Conservation (phyloP, 2,888 invertebrate genomes). For the Hartigia nigra region DNA sequence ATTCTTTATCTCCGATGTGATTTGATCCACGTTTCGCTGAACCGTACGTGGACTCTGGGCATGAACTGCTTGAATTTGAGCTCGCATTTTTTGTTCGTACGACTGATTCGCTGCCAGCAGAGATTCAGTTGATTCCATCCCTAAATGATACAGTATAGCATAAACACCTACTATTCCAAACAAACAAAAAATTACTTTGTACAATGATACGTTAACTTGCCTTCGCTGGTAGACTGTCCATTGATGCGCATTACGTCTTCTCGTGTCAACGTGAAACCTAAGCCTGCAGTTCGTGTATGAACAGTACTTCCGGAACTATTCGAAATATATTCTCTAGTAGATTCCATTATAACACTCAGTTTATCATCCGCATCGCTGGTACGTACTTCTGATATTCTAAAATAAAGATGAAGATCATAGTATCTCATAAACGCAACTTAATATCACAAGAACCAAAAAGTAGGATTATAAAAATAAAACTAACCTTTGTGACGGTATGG, state of each 20-base stretch:
- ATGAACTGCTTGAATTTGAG: slow-evolving; percentile 62
- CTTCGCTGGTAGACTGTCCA: slow-evolving; percentile 46
- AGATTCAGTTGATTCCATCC: slow-evolving; percentile 42
- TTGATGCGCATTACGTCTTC: slow-evolving; percentile 56
- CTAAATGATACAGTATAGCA: slow-evolving; percentile 19
- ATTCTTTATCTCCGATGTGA: slow-evolving; percentile 61
- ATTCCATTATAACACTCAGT: slow-evolving; percentile 74
- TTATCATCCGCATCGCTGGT: slow-evolving; percentile 57
- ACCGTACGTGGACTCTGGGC: slow-evolving; percentile 64
- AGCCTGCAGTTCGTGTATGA: slow-evolving; percentile 49
- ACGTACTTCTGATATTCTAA: slow-evolving; percentile 35
- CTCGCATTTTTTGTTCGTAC: slow-evolving; percentile 59
- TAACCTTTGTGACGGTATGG: slow-evolving; percentile 36
- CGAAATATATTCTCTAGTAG: slow-evolving; percentile 73
- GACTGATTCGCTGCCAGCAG: slow-evolving; percentile 39
- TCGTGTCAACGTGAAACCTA: slow-evolving; percentile 51
- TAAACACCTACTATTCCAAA: not conserved
- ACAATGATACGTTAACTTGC: slow-evolving; percentile 17
- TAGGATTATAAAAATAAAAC: slow-evolving; percentile 14
- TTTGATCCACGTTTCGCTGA: slow-evolving; percentile 63
- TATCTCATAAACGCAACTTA: not conserved
- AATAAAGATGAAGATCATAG: slow-evolving; percentile 14
- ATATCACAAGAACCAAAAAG: not conserved
- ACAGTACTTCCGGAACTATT: slow-evolving; percentile 57
- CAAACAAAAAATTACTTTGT: slow-evolving; percentile 4